Evolutionary conservation across 2,797 vertebrate species (phyloP).

Genomic region (Danio tinwini): DNA sequence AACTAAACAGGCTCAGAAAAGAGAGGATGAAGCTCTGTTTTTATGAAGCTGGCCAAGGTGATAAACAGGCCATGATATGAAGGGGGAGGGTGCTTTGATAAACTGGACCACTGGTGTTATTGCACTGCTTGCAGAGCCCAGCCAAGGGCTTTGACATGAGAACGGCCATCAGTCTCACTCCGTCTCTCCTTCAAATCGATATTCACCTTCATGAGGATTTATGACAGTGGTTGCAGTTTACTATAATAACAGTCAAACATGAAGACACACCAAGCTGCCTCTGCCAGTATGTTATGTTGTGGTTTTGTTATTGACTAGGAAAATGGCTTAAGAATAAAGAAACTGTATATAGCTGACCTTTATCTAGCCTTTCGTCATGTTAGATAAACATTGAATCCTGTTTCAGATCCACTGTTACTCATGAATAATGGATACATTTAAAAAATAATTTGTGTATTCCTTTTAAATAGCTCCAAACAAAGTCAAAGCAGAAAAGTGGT

Average conservation of each 20-base stretch:
- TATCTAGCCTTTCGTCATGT: not conserved
- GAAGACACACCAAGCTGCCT: conserved; percentile 29
- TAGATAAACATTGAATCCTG: conserved; percentile 3
- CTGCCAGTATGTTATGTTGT: conserved; percentile 25
- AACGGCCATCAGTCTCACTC: conserved; percentile 38
- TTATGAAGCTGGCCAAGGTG: conserved; percentile 57
- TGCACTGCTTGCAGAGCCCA: conserved; percentile 59
- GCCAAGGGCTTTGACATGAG: conserved; percentile 54
- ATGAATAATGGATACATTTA: not conserved
- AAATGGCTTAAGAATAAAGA: conserved; percentile 19
- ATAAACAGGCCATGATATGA: conserved; percentile 59
- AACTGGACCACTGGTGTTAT: conserved; percentile 58
- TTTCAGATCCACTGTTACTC: not conserved
- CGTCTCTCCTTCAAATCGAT: conserved; percentile 54
- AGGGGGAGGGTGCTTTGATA: conserved; percentile 57
- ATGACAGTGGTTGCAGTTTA: conserved; percentile 36
- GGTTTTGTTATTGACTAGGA: conserved; percentile 21
- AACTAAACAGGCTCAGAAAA: conserved; percentile 27
- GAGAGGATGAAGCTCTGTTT: conserved; percentile 43
- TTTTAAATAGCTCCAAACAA: too few relatives aligned
- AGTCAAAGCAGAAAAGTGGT: too few relatives aligned
- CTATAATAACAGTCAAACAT: conserved; percentile 49
- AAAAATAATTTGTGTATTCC: too few relatives aligned
- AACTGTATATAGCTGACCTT: not conserved
- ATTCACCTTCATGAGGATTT: conserved; percentile 55